Percentiles rank a stretch among this genome's conserved stretches.
phyloP scores from a whole-genome alignment of 2,888 invertebrate genomes.

The Apodemia duryi region DNA sequence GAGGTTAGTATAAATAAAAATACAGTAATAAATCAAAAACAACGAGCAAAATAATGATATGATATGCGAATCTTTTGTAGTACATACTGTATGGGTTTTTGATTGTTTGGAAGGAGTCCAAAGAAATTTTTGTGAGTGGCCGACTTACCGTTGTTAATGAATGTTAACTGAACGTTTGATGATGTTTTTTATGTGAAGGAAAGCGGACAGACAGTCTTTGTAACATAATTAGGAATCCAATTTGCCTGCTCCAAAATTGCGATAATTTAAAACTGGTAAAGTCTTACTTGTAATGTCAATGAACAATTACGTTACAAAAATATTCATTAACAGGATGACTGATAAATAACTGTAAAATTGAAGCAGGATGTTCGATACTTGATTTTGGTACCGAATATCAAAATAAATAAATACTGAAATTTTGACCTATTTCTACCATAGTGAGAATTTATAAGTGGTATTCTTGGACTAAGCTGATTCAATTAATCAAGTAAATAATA shows the following conservation, averaged over 20 bases:
- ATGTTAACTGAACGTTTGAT: conserved; percentile 12
- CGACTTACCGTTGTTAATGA: conserved; percentile 16
- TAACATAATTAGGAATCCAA: conserved; percentile 9
- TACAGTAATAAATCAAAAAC: not conserved
- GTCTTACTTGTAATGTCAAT: too few species aligned
- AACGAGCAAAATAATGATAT: not conserved
- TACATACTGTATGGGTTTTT: conserved; percentile 46
- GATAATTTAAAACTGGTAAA: not conserved
- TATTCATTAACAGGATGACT: too few species aligned
- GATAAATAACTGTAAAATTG: too few species aligned
- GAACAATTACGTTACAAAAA: too few species aligned
- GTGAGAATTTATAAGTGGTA: too few species aligned
- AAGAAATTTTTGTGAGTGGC: conserved; percentile 38
- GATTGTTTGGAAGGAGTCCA: conserved; percentile 61
- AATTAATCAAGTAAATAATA: too few species aligned
- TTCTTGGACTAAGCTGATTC: too few species aligned
- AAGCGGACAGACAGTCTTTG: conserved; percentile 1
- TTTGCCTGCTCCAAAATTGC: conserved; percentile 1
- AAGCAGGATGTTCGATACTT: too few species aligned
- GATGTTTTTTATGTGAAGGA: conserved; percentile 4
- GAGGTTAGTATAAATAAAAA: conserved; percentile 1
- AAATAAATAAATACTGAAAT: too few species aligned
- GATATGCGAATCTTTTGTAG: conserved; percentile 1
- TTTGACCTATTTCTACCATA: too few species aligned
- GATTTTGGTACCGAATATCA: too few species aligned